Evolutionary conservation across 2,888 invertebrate genomes (phyloP).

Genomic region (Tetramorium bicarinatum): DNA sequence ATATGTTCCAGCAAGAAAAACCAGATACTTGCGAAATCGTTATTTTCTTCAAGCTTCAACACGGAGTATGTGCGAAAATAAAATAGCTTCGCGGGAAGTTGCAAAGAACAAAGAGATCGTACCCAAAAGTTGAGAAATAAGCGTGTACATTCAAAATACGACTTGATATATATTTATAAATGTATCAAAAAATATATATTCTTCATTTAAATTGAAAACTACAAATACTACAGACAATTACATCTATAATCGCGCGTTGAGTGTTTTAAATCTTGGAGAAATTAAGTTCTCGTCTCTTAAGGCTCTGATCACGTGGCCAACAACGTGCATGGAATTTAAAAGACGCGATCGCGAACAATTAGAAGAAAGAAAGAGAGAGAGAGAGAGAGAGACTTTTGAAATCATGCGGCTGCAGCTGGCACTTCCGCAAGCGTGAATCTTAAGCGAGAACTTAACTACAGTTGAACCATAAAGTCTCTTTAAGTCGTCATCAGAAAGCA

Average conservation of each 20-base stretch:
- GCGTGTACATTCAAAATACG: neutral
- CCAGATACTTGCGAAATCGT: neutral
- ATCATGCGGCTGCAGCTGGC: constrained; percentile 32
- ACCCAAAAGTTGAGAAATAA: neutral
- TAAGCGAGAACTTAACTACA: constrained; percentile 31
- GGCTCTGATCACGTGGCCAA: constrained; percentile 35
- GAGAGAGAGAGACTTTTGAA: constrained; percentile 15
- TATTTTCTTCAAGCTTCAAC: constrained; percentile 1
- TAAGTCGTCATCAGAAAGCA: constrained; percentile 15
- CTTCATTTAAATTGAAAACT: neutral
- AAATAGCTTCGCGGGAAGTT: neutral
- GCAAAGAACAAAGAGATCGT: neutral
- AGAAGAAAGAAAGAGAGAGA: neutral
- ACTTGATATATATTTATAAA: neutral
- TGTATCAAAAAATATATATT: neutral
- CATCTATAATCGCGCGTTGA: neutral
- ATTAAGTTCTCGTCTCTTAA: constrained; percentile 31
- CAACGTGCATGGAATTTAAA: constrained; percentile 45
- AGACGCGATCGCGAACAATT: constrained; percentile 39
- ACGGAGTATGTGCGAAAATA: neutral
- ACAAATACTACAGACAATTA: neutral
- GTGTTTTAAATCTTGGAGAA: constrained; percentile 18
- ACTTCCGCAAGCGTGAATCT: constrained; percentile 31
- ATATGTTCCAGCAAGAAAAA: constrained; percentile 6
- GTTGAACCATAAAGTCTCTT: constrained; percentile 8